phyloP scores from a whole-genome alignment of 2,113 vertebrate genomes.

The Pipa parva region DNA sequence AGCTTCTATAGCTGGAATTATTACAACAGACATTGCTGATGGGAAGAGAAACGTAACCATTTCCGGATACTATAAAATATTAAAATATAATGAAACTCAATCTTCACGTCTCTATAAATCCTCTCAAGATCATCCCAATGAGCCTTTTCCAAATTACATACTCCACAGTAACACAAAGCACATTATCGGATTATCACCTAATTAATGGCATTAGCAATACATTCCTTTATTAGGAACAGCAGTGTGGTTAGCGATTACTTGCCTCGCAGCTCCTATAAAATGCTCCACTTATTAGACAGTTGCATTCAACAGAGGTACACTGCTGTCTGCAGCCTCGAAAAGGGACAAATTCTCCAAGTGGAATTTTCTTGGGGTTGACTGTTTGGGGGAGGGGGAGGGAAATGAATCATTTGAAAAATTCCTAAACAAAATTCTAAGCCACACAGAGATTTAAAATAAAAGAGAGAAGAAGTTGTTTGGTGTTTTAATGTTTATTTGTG shows the following conservation, averaged over 20 bases:
- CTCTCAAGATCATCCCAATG: background rate
- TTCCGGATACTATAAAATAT: background rate
- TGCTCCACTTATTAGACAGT: constrained; percentile 32
- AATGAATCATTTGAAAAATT: too few relatives aligned
- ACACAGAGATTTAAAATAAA: too few relatives aligned
- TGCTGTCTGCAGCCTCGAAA: constrained; percentile 3
- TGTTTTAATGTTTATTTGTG: too few relatives aligned
- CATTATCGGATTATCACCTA: constrained; percentile 43
- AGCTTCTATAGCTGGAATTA: constrained; percentile 2
- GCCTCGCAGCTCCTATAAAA: constrained; percentile 17
- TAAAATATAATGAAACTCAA: background rate
- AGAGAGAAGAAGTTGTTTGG: too few relatives aligned
- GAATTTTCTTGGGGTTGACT: too few relatives aligned
- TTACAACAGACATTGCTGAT: background rate
- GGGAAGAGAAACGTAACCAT: background rate
- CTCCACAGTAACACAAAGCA: constrained; percentile 30
- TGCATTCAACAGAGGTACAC: background rate
- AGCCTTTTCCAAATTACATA: constrained; percentile 14
- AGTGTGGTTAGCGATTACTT: constrained; percentile 31
- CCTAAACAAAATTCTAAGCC: too few relatives aligned
- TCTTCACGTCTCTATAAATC: background rate
- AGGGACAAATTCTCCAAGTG: background rate
- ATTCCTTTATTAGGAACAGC: constrained; percentile 45
- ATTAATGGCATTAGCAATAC: constrained; percentile 48
- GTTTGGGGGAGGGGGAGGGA: too few relatives aligned